Percentiles rank a stretch among this genome's conserved stretches.
phyloP scores from a whole-genome alignment of 1,140 invertebrate genomes.

The Dendroctonus valens region DNA sequence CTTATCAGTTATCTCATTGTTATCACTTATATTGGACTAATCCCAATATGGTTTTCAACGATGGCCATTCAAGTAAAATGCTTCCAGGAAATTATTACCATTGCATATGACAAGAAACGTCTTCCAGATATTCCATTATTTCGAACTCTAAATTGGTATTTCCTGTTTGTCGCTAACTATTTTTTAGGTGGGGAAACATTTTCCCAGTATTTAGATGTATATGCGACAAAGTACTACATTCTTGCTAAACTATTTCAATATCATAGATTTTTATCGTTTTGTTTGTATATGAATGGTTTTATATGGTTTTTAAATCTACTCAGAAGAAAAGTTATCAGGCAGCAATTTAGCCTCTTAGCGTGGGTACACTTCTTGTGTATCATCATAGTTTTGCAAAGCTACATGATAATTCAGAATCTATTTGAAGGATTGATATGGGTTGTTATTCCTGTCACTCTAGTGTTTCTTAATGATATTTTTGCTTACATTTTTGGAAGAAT shows the following conservation, averaged over 20 bases:
- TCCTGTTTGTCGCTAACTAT: constrained; percentile 96
- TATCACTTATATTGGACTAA: constrained; percentile 90
- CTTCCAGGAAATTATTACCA: constrained; percentile 98
- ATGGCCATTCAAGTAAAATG: constrained; percentile 97
- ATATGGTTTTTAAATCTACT: constrained; percentile 97
- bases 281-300: constrained; percentile 92
- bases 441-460: constrained; percentile 97
- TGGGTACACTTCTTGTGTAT: constrained; percentile 98
- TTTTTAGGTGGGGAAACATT: constrained; percentile 97
- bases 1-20: constrained; percentile 91
- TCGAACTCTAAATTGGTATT: constrained; percentile 96
- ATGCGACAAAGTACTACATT: constrained; percentile 88
- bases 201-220: constrained; percentile 91
- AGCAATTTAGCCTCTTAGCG: constrained; percentile 96
- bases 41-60: constrained; percentile 89
- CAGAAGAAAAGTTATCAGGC: constrained; percentile 88
- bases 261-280: constrained; percentile 97
- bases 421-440: constrained; percentile 95
- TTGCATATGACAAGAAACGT: constrained; percentile 95
- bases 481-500: constrained; percentile 99
- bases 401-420: constrained; percentile 97
- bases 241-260: constrained; percentile 90
- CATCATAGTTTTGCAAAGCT: constrained; percentile 96
- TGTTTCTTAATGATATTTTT: constrained; percentile 99
- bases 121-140: constrained; percentile 97